A percentile compares a stretch with the other conserved stretches of the same genome.
Conservation (phyloP, 2,888 invertebrate species). For the Platycheirus rosarum region DNA sequence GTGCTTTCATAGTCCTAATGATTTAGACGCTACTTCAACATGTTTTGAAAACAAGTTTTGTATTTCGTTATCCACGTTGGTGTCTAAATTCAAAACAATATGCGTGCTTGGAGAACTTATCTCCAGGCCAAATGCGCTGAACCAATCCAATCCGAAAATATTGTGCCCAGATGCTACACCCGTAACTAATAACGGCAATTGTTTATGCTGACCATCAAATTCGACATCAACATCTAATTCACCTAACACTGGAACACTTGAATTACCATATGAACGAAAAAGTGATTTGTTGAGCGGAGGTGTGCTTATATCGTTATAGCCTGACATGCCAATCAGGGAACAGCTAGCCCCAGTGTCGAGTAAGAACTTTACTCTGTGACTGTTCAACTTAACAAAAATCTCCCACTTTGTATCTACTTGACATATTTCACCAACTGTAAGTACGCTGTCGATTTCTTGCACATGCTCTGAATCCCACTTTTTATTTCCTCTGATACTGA, state of each 20-base stretch:
- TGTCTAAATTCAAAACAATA: background rate
- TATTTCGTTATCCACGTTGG: constrained; percentile 5
- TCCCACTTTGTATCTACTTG: constrained; percentile 7
- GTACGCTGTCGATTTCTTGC: background rate
- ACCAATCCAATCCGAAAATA: constrained; percentile 31
- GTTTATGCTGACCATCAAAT: background rate
- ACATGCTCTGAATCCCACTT: background rate
- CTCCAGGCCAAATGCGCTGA: constrained; percentile 20
- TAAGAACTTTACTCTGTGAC: too few relatives aligned
- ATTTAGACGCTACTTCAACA: background rate
- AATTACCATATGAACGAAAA: constrained; percentile 14
- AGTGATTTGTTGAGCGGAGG: too few relatives aligned
- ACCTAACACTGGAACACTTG: constrained; percentile 1
- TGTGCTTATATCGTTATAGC: background rate
- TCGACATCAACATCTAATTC: constrained; percentile 1
- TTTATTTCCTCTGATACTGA: background rate
- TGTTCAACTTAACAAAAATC: constrained; percentile 19
- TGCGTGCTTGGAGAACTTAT: constrained; percentile 7
- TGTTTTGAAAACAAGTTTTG: constrained; percentile 12
- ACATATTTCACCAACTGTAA: constrained; percentile 19
- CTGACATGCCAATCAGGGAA: too few relatives aligned
- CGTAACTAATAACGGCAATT: constrained; percentile 3
- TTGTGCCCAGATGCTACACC: constrained; percentile 6
- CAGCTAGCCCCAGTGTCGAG: too few relatives aligned
- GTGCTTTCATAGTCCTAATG: constrained; percentile 46